Conservation (phyloP, 2,888 invertebrate species). For the Habroteleia sp. region DNA sequence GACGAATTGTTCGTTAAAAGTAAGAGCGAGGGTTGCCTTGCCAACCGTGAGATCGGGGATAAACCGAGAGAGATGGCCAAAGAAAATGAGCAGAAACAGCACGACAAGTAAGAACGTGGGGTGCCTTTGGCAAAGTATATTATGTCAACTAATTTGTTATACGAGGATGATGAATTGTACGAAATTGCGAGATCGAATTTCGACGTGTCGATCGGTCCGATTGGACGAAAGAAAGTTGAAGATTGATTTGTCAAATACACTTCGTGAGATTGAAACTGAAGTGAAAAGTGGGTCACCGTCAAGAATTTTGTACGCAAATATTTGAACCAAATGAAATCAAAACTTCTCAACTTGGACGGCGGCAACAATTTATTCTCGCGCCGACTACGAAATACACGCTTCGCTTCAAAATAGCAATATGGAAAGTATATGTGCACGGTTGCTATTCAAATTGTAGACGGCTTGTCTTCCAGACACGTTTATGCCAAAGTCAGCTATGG, state of each 20-base stretch:
- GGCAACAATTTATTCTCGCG: conserved; percentile 5
- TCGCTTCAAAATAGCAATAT: conserved; percentile 10
- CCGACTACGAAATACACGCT: too few species aligned
- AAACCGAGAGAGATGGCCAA: neutral
- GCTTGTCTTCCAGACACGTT: neutral
- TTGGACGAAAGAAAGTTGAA: too few species aligned
- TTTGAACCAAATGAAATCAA: conserved; percentile 9
- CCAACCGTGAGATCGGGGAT: conserved; percentile 27
- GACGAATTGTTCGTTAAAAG: conserved; percentile 58
- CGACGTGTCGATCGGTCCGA: neutral
- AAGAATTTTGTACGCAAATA: neutral
- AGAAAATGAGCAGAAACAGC: neutral
- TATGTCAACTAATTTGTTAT: conserved; percentile 46
- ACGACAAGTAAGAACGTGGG: conserved; percentile 9
- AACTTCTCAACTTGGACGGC: conserved; percentile 1
- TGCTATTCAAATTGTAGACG: conserved; percentile 16
- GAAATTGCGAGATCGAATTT: neutral
- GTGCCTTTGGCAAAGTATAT: conserved; percentile 11
- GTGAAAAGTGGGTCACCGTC: conserved; percentile 1
- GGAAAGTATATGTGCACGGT: conserved; percentile 14
- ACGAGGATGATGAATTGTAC: conserved; percentile 3
- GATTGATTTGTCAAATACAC: conserved; percentile 17
- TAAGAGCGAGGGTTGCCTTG: conserved; percentile 57
- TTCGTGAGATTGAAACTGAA: conserved; percentile 14
- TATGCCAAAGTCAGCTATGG: neutral